phyloP scores from a whole-genome alignment of 2,797 vertebrate genomes.

The Phoebastria nigripes region DNA sequence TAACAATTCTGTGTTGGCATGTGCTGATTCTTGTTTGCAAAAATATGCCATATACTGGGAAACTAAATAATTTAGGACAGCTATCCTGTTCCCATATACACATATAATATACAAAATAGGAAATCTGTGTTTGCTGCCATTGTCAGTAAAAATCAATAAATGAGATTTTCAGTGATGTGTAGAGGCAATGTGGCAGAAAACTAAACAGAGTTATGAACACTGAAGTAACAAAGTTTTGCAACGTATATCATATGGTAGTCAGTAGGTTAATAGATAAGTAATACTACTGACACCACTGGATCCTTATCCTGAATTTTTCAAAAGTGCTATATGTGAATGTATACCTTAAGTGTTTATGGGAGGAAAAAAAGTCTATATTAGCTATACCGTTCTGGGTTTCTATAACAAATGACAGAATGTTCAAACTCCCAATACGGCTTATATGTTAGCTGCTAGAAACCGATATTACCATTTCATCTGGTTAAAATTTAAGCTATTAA shows the following conservation, averaged over 20 bases:
- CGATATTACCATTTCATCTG: background rate
- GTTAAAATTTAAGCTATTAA: background rate
- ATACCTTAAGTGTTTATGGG: background rate
- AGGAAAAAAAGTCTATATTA: background rate
- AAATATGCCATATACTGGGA: background rate
- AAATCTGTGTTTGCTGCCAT: background rate
- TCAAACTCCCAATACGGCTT: background rate
- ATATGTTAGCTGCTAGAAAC: background rate
- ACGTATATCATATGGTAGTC: background rate
- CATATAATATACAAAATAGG: background rate
- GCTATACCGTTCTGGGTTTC: background rate
- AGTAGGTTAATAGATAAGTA: background rate
- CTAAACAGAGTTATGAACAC: background rate
- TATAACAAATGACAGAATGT: background rate
- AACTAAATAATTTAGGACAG: conserved; percentile 26
- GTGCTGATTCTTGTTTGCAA: background rate
- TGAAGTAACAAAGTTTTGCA: background rate
- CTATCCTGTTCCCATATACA: background rate
- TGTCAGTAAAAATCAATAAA: conserved; percentile 21
- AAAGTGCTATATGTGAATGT: background rate
- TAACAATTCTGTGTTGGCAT: background rate
- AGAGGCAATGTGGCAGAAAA: background rate
- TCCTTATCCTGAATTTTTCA: background rate
- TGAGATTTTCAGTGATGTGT: background rate
- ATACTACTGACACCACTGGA: background rate